Percentiles rank a stretch among this genome's conserved stretches.
Evolutionary conservation across 2,888 invertebrate species (phyloP).

Genomic region (Andrena fulva): DNA sequence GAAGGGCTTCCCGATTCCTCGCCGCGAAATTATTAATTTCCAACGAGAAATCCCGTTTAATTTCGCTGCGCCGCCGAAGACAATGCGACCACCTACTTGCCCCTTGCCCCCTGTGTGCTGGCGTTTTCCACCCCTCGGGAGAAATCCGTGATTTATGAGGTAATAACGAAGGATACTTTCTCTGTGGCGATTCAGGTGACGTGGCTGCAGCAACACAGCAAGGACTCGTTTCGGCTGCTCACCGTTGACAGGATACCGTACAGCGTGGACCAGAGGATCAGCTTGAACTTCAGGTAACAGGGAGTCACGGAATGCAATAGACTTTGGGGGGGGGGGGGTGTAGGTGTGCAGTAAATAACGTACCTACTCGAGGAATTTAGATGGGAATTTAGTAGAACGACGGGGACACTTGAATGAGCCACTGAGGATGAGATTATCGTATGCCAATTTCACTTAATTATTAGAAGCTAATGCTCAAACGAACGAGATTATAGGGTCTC

Average conservation of each 20-base stretch:
- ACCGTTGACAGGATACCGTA: slow-evolving; percentile 87
- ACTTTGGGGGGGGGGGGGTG: too few relatives aligned
- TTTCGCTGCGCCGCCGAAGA: slow-evolving; percentile 30
- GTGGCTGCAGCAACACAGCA: slow-evolving; percentile 87
- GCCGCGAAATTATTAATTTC: slow-evolving; percentile 60
- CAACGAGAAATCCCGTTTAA: slow-evolving; percentile 39
- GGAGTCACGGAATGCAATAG: not conserved
- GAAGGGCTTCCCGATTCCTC: slow-evolving; percentile 7
- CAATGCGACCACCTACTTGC: slow-evolving; percentile 24
- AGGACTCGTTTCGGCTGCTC: slow-evolving; percentile 87
- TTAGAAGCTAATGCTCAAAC: not conserved
- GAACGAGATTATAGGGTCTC: not conserved
- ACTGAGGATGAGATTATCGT: not conserved
- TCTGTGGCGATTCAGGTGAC: slow-evolving; percentile 86
- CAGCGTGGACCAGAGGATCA: slow-evolving; percentile 87
- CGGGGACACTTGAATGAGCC: not conserved
- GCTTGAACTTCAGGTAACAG: slow-evolving; percentile 86
- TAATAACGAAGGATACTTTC: slow-evolving; percentile 52
- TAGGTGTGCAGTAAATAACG: too few relatives aligned
- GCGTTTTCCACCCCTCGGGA: not conserved
- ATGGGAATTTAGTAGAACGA: not conserved
- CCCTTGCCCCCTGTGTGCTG: not conserved
- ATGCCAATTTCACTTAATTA: slow-evolving; percentile 1
- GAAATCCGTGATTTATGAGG: slow-evolving; percentile 46
- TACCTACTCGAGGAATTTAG: too few relatives aligned